A percentile compares a stretch with the other conserved stretches of the same genome.
phyloP scores from a whole-genome alignment of 2,888 invertebrate species.

The Sclerodermus sp. region DNA sequence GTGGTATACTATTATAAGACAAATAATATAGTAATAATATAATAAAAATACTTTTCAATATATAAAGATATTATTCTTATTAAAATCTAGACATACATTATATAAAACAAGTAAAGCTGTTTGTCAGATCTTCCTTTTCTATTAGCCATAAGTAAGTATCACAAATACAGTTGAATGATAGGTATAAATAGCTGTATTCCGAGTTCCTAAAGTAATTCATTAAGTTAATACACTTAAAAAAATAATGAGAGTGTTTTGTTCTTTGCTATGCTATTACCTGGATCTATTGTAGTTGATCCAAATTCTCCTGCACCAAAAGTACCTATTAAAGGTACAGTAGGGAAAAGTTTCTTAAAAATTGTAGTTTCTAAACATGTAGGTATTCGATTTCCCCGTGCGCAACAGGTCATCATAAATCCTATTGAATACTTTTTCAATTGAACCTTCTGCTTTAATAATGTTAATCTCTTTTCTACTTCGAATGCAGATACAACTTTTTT shows the following conservation, averaged over 20 bases:
- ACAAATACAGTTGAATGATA: slow-evolving; percentile 40
- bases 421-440: slow-evolving; percentile 41
- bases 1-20: no score
- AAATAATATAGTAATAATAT: no score
- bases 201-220: no score
- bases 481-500: slow-evolving; percentile 18
- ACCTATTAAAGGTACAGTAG: slow-evolving; percentile 44
- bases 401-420: slow-evolving; percentile 50
- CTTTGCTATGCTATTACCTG: not conserved
- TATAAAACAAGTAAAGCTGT: no score
- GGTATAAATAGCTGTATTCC: no score
- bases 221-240: no score
- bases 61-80: not conserved
- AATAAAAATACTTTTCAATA: not conserved
- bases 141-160: slow-evolving; percentile 47
- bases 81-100: not conserved
- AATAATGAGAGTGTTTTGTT: no score
- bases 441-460: slow-evolving; percentile 30
- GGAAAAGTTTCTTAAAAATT: slow-evolving; percentile 47
- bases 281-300: slow-evolving; percentile 33
- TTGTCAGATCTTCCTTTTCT: no score
- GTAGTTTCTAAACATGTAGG: slow-evolving; percentile 39
- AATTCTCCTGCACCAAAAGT: slow-evolving; percentile 48
- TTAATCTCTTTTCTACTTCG: slow-evolving; percentile 30
- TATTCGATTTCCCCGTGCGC: slow-evolving; percentile 35